Percentiles rank a stretch among this genome's conserved stretches.
phyloP scores from a whole-genome alignment of 2,113 vertebrate genomes.

The Porphyrio hochstetteri region DNA sequence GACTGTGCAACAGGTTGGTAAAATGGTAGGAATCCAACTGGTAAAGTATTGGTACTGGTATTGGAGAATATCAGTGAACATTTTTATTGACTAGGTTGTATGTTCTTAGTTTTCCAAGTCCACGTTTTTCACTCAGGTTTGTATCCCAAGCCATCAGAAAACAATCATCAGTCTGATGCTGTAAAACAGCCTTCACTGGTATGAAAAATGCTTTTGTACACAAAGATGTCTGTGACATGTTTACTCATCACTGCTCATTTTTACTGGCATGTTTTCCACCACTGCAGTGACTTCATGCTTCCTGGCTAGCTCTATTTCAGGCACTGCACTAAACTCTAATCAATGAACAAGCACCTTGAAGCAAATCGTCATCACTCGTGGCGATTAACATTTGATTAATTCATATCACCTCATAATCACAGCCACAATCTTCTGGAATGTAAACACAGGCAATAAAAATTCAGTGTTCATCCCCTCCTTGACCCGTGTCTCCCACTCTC shows the following conservation, averaged over 20 bases:
- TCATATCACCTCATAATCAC: neutral
- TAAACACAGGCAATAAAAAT: neutral
- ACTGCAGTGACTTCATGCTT: neutral
- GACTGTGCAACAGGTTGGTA: neutral
- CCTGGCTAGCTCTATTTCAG: neutral
- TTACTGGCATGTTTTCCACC: neutral
- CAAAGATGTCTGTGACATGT: neutral
- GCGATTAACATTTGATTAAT: neutral
- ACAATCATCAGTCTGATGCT: neutral
- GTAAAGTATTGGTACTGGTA: neutral
- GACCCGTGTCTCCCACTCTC: accelerated
- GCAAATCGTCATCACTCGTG: neutral
- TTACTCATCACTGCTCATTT: neutral
- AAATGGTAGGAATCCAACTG: neutral
- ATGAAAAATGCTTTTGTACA: neutral
- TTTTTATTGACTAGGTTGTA: neutral
- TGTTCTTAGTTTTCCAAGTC: neutral
- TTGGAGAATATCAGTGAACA: neutral
- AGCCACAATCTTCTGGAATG: neutral
- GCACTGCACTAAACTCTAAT: neutral
- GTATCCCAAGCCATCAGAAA: neutral
- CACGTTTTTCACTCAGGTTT: neutral
- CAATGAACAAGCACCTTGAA: neutral
- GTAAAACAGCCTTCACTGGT: neutral
- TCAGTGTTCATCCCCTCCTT: neutral